Evolutionary conservation across 2,113 vertebrate genomes (phyloP), one percentile per base, ranked within the genome.

Genomic region (Percina caprodes): DNA sequence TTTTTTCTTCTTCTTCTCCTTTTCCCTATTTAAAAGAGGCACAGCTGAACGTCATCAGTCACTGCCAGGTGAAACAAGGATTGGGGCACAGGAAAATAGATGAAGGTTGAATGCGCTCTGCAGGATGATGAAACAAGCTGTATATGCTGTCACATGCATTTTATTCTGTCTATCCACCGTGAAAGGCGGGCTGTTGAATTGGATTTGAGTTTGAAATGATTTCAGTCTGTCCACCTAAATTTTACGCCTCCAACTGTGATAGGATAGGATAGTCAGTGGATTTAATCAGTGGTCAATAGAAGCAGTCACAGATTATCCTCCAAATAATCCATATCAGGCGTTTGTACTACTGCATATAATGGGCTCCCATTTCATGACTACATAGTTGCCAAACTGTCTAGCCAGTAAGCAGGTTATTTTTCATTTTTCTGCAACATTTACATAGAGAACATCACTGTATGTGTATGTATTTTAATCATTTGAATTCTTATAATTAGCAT

Each of bases 1-100:
- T 24, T 18, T 52, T 70, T 83, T 23, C 5, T 54, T 24, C 3
- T 21, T 33, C n/a, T 23, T 65, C n/a, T 45, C 72, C 61, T 26
- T 4, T 45, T 24, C 15, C 63, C 35, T 35, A 35, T 61, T 62
- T 19, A 70, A 69, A 55, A 79, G 66, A 46, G 46, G 18, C 65
- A 66, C 65, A 88, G 67, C 82, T 85, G 83, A 89, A 75, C 73
- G 77, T 66, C 86, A 89, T 92, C 86, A 84, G 77, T 89, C 83
- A 86, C 79, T 89, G 86, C 79, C 84, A 82, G 82, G 78, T 86
- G 80, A 88, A 85, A 74, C 80, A 69, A 72, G 56, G 39, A 82
- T 65, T 48, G 46, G 52, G 60, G 9, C 24, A 2, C 21, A 3
- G 23, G 73, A 3, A 83, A 86, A 86, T 1, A 4, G 77, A 87